phyloP scores from a whole-genome alignment of 2,888 invertebrate species.

The Cheilosia soror region DNA sequence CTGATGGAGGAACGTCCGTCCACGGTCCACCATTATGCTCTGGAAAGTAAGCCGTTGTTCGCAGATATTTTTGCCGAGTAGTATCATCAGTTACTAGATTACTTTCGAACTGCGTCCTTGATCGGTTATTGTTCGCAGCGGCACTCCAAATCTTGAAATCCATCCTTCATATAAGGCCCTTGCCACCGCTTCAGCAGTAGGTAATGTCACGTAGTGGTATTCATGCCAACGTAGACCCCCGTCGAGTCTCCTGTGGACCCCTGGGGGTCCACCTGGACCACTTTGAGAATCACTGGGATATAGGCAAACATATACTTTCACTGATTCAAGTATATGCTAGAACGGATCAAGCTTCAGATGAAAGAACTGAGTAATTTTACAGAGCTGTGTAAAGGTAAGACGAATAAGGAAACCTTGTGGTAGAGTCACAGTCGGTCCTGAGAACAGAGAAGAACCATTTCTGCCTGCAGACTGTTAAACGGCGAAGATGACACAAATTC shows the following conservation, averaged over 20 bases:
- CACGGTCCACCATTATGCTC: conserved; percentile 41
- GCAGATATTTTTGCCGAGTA: conserved; percentile 8
- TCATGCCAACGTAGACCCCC: neutral
- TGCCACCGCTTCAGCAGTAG: conserved; percentile 27
- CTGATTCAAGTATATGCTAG: no score
- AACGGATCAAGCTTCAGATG: no score
- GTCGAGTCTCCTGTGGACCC: neutral
- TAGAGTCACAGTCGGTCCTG: no score
- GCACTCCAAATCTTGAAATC: conserved; percentile 23
- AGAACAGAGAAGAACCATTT: no score
- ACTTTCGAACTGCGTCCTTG: conserved; percentile 19
- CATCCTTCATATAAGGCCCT: conserved; percentile 8
- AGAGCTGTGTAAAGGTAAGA: no score
- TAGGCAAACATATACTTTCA: no score
- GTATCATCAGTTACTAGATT: neutral
- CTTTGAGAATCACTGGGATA: neutral
- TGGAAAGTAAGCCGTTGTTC: conserved; percentile 11
- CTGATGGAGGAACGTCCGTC: conserved; percentile 77
- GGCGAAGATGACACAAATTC: no score
- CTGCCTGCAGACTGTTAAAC: no score
- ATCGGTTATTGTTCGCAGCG: conserved; percentile 4
- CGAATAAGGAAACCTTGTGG: no score
- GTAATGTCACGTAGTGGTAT: conserved; percentile 74
- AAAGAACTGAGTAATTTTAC: no score
- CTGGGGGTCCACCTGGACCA: neutral